Percentiles rank a stretch among this genome's conserved stretches.
phyloP scores from a whole-genome alignment of 2,113 vertebrate genomes.

The Notothenia coriiceps region DNA sequence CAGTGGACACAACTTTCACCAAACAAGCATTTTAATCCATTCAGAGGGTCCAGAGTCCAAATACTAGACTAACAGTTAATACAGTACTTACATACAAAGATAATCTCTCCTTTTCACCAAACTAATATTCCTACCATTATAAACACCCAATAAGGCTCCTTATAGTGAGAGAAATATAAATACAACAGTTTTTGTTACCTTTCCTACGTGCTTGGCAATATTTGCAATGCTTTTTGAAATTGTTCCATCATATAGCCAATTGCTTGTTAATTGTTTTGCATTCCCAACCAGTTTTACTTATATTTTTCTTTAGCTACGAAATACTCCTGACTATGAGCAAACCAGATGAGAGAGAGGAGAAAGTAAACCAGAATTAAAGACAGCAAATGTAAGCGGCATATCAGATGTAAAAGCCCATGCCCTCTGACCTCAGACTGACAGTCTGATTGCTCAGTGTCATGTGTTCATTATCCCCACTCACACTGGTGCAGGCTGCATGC shows the following conservation, averaged over 20 bases:
- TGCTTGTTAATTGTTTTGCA: too few relatives aligned
- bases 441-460: too few relatives aligned
- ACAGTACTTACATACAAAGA: slow-evolving; percentile 3
- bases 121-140: background rate
- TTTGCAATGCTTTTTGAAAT: background rate
- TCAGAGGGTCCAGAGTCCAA: slow-evolving; percentile 52
- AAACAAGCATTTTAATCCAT: slow-evolving; percentile 54
- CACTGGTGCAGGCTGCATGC: background rate
- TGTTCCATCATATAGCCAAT: background rate
- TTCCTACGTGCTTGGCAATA: background rate
- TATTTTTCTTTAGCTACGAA: too few relatives aligned
- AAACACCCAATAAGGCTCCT: background rate
- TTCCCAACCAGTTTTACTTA: too few relatives aligned
- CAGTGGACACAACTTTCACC: slow-evolving; percentile 2
- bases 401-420: background rate
- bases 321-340: background rate
- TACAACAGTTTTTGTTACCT: background rate
- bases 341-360: background rate
- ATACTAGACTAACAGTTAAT: slow-evolving; percentile 22
- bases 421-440: slow-evolving; percentile 10
- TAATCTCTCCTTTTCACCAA: background rate
- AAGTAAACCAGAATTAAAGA: background rate
- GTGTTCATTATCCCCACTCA: background rate
- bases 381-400: background rate
- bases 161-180: background rate